Base-by-base conservation (phyloP, 2,113 vertebrate species). In the Rhombomys opimus region DNA sequence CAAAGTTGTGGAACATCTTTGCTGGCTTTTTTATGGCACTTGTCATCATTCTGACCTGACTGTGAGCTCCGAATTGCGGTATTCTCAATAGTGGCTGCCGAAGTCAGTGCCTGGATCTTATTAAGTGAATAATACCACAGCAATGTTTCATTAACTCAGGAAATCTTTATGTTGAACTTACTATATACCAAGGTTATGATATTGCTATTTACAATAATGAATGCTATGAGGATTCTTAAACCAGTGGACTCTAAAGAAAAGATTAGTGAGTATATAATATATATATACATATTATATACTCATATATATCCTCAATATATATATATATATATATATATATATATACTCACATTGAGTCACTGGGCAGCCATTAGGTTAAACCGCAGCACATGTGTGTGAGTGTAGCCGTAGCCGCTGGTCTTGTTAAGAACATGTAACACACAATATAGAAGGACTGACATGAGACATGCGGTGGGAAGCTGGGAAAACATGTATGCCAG, bases 171-270 rank as follows among this genome's bases (percentile, higher is more conserved):
- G 38, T 50, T 82, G 35, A 23, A 38, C 2, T 89, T 82, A 75
- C 9, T n/a, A 3, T 41, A 46, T 54, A 50, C 46, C 54, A 72
- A 32, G 87, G 90, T 91, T 87, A 32, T 52, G 2, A 61, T 12
- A 41, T 35, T 89, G 7, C 22, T 95, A 41, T 50, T 90, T 72
- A 57, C 27, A 73, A 88, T 76, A 90, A 93, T 90, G 50, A 85
- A 72, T 67, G 85, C 50, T 3, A 57, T 22, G 20, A 81, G 6
- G 2, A 91, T 59, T 88, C 30, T 73, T 82, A 73, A 87, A 70
- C 92, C 35, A 70, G 14, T 23, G 46, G 20, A 1, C 2, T 73
- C 54, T 82, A n/a, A 27, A 14, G 41, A 80, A 38, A 32, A 0
- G 0, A 84, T 90, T 76, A 7, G 38, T 77, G 13, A 20, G 18